Base-by-base conservation (phyloP, 2,113 vertebrate genomes). In the Reinhardtius hippoglossoides region DNA sequence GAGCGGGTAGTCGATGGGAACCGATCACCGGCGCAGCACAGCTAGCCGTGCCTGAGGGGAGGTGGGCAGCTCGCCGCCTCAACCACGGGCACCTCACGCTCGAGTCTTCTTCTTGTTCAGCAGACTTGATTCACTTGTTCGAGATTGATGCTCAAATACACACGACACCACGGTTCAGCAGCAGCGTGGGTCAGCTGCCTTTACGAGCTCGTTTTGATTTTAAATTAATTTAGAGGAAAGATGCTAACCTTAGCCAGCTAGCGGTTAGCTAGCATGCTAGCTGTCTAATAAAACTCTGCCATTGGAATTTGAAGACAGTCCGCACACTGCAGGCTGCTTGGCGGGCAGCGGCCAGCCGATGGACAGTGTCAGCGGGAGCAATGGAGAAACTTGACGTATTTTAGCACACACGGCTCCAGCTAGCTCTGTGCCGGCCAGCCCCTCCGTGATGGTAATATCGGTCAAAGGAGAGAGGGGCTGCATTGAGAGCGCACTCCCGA, bases 401-500 rank as follows among this genome's bases (percentile, higher is more conserved):
- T 85, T 80, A 67, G 67, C 76, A 87, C 84, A 56, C 89, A 86
- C 73, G 62, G 91, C 86, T 85, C 78, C 66, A 72, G 83, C 80
- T 88, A 92, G 88, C 86, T 78, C 61, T 57, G 1, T 55, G 78
- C 76, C 72, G 88, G 80, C 76, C 88, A 90, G 83, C 86, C 91
- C 91, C 84, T 89, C 89, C 67, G 86, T 85, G 87, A 78, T 85
- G 89, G 21, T 89, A 82, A 87, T 83, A 83, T 88, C 86, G 83
- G 87, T 89, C 85, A 88, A 79, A 86, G 81, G 82, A 88, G 78
- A 83, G 87, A 83, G 88, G 91, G 92, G 91, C 91, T 92, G 92
- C 91, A 93, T 87, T 83, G 83, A 88, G 84, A 70, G 91, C 93
- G 92, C 91, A 80, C 85, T 89, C 93, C 88, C 90, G 88, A 84